A percentile compares a stretch with the other conserved stretches of the same genome.
phyloP scores from a whole-genome alignment of 1,140 invertebrate genomes.

The Hylaeus volcanicus region DNA sequence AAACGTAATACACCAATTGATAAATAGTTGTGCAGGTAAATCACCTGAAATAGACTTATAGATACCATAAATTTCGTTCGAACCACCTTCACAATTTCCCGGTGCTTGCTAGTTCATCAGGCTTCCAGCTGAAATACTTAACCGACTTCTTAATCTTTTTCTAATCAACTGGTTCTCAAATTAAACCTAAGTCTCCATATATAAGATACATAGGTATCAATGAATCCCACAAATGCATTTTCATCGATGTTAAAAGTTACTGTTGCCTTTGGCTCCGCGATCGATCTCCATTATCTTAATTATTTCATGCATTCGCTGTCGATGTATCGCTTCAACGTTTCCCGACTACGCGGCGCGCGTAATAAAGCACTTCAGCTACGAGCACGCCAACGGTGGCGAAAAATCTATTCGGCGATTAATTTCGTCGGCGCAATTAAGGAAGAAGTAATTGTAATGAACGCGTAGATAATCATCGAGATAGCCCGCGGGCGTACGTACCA shows the following conservation, averaged over 20 bases:
- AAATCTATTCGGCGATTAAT: constrained; percentile 53
- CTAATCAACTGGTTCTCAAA: no score
- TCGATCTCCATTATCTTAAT: constrained; percentile 26
- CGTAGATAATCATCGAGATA: constrained; percentile 39
- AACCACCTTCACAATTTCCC: neutral
- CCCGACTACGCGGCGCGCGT: neutral
- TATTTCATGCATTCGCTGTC: constrained; percentile 2
- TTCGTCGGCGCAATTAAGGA: constrained; percentile 57
- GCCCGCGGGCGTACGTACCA: neutral
- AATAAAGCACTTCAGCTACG: constrained; percentile 12
- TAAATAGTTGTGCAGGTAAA: constrained; percentile 31
- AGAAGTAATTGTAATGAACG: constrained; percentile 58
- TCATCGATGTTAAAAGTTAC: neutral
- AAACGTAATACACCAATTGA: constrained; percentile 37
- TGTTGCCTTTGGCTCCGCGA: neutral
- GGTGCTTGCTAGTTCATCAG: neutral
- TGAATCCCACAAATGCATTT: neutral
- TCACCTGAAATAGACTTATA: neutral
- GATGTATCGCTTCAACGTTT: neutral
- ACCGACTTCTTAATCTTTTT: neutral
- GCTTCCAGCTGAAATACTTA: neutral
- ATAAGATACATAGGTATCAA: no score
- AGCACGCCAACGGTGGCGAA: constrained; percentile 18
- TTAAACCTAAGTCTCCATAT: no score
- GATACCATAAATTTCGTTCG: constrained; percentile 13